Evolutionary conservation across 2,888 invertebrate genomes (phyloP).

Genomic region (Cheilosia variabilis): DNA sequence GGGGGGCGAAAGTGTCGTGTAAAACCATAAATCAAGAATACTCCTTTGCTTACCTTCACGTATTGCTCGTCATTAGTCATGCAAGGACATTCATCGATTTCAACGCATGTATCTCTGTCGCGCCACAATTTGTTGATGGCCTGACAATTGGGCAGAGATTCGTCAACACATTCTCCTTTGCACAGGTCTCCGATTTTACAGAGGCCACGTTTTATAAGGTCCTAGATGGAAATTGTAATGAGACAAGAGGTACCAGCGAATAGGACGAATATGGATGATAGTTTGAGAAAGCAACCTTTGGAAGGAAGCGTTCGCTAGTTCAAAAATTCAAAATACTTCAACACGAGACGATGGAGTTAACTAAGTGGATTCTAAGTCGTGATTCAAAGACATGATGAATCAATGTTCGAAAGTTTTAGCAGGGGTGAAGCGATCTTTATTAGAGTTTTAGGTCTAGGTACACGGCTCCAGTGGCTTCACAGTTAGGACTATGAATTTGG

Average conservation of each 20-base stretch:
- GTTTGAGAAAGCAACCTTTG: too few relatives aligned
- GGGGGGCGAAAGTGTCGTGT: constrained; percentile 50
- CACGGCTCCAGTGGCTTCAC: too few relatives aligned
- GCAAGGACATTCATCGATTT: constrained; percentile 90
- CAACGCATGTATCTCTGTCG: constrained; percentile 89
- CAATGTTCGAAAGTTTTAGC: too few relatives aligned
- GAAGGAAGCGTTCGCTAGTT: too few relatives aligned
- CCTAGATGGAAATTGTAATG: constrained; percentile 61
- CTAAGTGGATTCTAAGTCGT: too few relatives aligned
- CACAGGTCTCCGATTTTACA: constrained; percentile 81
- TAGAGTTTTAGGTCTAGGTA: too few relatives aligned
- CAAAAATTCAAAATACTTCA: too few relatives aligned
- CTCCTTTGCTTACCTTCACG: constrained; percentile 85
- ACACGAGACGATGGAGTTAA: too few relatives aligned
- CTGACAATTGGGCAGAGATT: constrained; percentile 84
- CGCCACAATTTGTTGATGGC: constrained; percentile 87
- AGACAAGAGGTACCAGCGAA: not conserved
- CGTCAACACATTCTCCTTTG: constrained; percentile 82
- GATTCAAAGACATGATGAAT: too few relatives aligned
- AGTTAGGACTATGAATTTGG: too few relatives aligned
- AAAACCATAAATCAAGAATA: not conserved
- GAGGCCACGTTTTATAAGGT: constrained; percentile 80
- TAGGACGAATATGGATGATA: not conserved
- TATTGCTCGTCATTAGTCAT: constrained; percentile 87
- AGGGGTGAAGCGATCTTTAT: too few relatives aligned